These are phyloP conservation scores for Myrmecobius fasciatus DNA, from an alignment of 2,113 vertebrate species.

Conservation along the genomic window DNA sequence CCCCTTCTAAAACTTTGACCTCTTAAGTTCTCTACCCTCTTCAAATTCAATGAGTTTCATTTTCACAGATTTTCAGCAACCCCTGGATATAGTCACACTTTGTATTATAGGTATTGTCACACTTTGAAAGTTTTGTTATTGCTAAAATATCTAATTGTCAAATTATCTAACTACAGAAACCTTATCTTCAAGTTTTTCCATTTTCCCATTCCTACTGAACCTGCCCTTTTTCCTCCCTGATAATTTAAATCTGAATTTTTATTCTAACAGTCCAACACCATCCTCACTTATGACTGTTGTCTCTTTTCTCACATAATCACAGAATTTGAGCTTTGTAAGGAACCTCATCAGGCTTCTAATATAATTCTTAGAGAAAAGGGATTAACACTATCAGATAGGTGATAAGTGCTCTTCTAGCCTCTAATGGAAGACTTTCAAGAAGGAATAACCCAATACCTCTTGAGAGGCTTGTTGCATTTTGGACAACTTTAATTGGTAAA, in stretches of 20 bases:
- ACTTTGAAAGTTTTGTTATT: background rate
- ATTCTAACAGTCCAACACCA: background rate
- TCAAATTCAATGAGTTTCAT: background rate
- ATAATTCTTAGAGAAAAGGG: background rate
- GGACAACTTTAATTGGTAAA: background rate
- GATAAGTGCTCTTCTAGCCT: background rate
- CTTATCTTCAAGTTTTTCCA: background rate
- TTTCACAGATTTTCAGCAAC: background rate
- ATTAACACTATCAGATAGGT: background rate
- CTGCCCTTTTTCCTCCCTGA: background rate
- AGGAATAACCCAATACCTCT: background rate
- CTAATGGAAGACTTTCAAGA: background rate
- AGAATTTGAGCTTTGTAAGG: background rate
- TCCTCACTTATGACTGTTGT: background rate
- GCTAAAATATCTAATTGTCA: background rate
- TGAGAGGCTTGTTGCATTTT: background rate
- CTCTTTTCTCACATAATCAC: background rate
- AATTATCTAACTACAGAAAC: background rate
- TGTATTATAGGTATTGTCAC: background rate
- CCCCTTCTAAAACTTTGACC: background rate
- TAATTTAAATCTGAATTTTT: background rate
- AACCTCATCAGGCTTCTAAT: background rate
- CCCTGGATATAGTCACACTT: background rate
- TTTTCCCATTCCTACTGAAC: background rate
- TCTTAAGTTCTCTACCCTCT: background rate